A percentile compares a stretch with the other conserved stretches of the same genome.
These are phyloP conservation scores for Macrobrachium rosenbergii DNA, from an alignment of 1,140 invertebrate genomes.

Conservation along the genomic window DNA sequence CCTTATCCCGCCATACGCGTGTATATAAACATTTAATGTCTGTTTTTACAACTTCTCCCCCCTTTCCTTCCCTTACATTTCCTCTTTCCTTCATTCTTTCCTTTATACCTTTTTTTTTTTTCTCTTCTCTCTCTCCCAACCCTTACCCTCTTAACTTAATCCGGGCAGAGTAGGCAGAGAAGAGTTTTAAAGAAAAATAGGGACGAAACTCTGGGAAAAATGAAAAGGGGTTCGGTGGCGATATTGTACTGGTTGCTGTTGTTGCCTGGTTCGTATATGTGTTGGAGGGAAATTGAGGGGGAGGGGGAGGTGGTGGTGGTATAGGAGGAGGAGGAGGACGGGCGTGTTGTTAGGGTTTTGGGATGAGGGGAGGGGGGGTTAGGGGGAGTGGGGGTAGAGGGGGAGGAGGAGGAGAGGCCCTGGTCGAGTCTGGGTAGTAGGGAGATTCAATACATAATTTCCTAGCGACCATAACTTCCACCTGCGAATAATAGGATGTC, in stretches of 20 bases:
- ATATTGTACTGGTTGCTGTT: too few relatives aligned
- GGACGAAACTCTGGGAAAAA: neutral
- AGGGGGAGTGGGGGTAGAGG: neutral
- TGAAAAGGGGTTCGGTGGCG: neutral
- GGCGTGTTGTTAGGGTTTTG: too few relatives aligned
- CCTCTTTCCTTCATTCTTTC: neutral
- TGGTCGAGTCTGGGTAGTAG: slow-evolving; percentile 33
- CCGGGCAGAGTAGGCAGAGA: neutral
- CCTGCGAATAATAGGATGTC: slow-evolving; percentile 63
- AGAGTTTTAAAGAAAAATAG: neutral
- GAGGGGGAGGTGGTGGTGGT: slow-evolving; percentile 1
- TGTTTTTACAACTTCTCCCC: neutral
- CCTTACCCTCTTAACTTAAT: neutral
- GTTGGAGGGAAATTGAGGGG: too few relatives aligned
- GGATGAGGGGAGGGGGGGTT: neutral
- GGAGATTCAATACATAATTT: slow-evolving; percentile 62
- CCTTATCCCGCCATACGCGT: too few relatives aligned
- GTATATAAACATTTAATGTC: too few relatives aligned
- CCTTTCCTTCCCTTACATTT: neutral
- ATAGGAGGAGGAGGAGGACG: neutral
- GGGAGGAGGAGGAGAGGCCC: neutral
- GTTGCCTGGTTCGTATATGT: too few relatives aligned
- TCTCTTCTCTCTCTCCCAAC: neutral
- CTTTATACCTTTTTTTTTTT: too few relatives aligned
- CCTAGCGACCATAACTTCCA: slow-evolving; percentile 49